Base-by-base conservation (phyloP, 1,140 invertebrate species). In the Drosophila funebris region DNA sequence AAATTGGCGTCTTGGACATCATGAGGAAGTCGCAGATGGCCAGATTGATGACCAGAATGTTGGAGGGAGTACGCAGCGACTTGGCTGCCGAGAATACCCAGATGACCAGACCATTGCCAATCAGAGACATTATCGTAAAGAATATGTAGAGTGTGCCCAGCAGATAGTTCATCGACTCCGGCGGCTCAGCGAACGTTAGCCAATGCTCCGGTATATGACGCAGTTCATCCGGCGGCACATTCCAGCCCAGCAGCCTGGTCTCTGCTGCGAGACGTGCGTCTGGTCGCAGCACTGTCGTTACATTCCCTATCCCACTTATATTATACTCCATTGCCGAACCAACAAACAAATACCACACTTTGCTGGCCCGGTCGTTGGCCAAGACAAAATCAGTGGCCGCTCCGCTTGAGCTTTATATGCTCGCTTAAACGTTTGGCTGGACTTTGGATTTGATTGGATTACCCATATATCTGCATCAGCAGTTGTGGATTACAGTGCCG, bases 21-120 rank as follows among this genome's bases (percentile, higher is more conserved):
- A 97, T 97, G n/a, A 96, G 92, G 80, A 97, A 97, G 90, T 98
- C 97, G 70, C 96, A 95, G 43, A 98, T 92, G 4, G 97, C 97
- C 82, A 98, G 92, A 91, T 98, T 97, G 39, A 98, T 94, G 1
- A 98, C 96, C 61, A 98, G 95, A 90, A 98, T 95, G 82, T 98
- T 98, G 8, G 97, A 97, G n/a, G 97, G 96, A 0, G 97, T 98
- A 73, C 96, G 93, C 50, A 98, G 92, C 61, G 94, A 94, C 92
- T 97, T 97, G 14, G 96, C 95, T 24, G 87, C 88, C n/a, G 78
- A 80, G 20, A 98, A 98, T 73, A 98, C 95, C 94, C 96, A 98
- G 70, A 98, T 95, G 66, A 98, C 97, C 7, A 98, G 92, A 13
- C 97, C 96, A 92, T 98, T 98, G 64, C 97, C 97, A 6, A 95